Percentiles rank a stretch among this genome's conserved stretches.
phyloP scores from a whole-genome alignment of 1,140 invertebrate genomes.

The Drosophila mojavensis region DNA sequence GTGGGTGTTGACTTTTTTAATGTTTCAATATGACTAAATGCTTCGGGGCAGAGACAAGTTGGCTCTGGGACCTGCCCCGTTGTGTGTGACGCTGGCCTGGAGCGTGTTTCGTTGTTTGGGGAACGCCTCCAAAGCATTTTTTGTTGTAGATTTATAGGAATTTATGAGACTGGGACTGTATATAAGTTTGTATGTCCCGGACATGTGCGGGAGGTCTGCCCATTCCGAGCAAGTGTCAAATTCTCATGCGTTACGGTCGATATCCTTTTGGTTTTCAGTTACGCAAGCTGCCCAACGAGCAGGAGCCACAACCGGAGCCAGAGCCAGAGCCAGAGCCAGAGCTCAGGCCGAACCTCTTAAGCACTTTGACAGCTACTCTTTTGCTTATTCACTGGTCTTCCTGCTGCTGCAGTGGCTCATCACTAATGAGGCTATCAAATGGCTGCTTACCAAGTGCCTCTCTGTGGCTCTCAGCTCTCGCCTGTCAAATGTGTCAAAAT shows the following conservation, averaged over 20 bases:
- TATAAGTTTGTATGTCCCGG: background rate
- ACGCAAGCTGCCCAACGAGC: slow-evolving; percentile 44
- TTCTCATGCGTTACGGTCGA: slow-evolving; percentile 70
- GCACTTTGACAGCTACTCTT: slow-evolving; percentile 70
- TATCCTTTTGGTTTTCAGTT: slow-evolving; percentile 79
- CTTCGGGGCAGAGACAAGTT: slow-evolving; percentile 59
- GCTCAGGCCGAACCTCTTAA: slow-evolving; percentile 54
- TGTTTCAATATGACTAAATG: slow-evolving; percentile 82
- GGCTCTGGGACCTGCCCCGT: slow-evolving; percentile 34
- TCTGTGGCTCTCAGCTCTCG: slow-evolving; percentile 36
- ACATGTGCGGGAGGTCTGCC: slow-evolving; percentile 43
- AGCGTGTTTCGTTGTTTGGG: slow-evolving; percentile 35
- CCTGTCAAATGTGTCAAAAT: slow-evolving; percentile 80
- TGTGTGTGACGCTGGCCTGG: slow-evolving; percentile 16
- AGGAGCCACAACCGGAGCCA: slow-evolving; percentile 25
- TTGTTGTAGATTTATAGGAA: slow-evolving; percentile 55
- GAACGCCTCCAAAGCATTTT: slow-evolving; percentile 54
- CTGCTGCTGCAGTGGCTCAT: slow-evolving; percentile 59
- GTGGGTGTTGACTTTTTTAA: slow-evolving; percentile 82
- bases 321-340: no score
- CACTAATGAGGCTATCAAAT: slow-evolving; percentile 82
- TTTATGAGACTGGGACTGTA: background rate
- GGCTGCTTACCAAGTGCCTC: slow-evolving; percentile 61
- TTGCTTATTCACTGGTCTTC: slow-evolving; percentile 26
- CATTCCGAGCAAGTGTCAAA: slow-evolving; percentile 52